Evolutionary conservation across 2,113 vertebrate genomes (phyloP), one percentile per base, ranked within the genome.

Genomic region (Pachycephala philippinensis): DNA sequence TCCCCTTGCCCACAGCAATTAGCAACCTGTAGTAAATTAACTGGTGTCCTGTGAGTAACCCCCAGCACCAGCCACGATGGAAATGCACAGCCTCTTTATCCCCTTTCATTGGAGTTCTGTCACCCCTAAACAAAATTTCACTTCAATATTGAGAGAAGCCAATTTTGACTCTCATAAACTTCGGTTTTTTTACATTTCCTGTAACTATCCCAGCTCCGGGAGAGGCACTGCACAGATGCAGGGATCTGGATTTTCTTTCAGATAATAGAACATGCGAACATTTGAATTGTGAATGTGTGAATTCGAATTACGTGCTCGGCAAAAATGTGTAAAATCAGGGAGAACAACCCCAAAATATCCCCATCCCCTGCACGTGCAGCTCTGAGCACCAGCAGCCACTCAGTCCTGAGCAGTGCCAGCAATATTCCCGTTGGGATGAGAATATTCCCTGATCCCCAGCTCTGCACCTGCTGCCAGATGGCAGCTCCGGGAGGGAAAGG

Each of bases 391-490:
- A 76, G 76, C 76, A 64, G 76, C 42, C 15, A 11, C 2, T 31
- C 22, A 39, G 16, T 6, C 13, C 52, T 37, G 76, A 68, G 54
- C 66, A 57, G 44, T 22, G 57, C 40, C n/a, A 35, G 8, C 22
- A 76, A 61, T 8, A 50, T 17, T 89, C 64, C 17, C 8, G 20
- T 1, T 35, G 14, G 72, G n/a, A 70, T 11, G 13, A 11, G 40
- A 74, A 84, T 8, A 76, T 24, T 83, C 80, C 22, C 37, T 3
- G 47, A 7, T 76, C 92, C 22, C 53, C 74, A 80, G 92, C 81
- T 93, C 70, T 31, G 87, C 35, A 68, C 92, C 85, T 90, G 84
- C 92, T 87, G 83, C 72, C 79, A 87, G 90, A 77, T 70, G 81
- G 84, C 69, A 70, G 84, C 78, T 30, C 52, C 19, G 20, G 82